Base-by-base conservation (phyloP, 2,888 invertebrate genomes). In the Bedellia somnulentella region DNA sequence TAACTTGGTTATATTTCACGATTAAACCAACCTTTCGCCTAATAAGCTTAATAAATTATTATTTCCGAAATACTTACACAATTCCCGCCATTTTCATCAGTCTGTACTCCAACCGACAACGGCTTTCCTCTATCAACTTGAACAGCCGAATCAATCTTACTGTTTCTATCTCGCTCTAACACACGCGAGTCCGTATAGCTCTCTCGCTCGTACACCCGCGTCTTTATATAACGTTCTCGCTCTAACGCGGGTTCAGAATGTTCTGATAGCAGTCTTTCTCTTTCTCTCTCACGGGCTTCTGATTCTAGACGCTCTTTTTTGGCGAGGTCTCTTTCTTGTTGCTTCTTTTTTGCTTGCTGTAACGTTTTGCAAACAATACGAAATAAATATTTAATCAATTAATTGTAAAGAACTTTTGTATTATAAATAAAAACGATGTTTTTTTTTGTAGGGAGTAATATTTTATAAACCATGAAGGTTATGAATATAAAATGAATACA, bases 321-420 rank as follows among this genome's bases (percentile, higher is more conserved):
- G 2, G 57, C 60, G 43, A 60, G 54, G 18, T 67, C 59, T 48
- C 67, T 73, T 24, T 56, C 68, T 40, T 73, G 71, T 51, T 64
- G 67, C 33, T 71, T 75, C 49, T 61, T 63, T 44, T 67, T 70
- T 24, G 68, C 68, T 71, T 75, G 75, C 75, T 73, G 47, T 1
- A 47, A 50, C 9, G 25, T n/a, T n/a, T n/a, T n/a, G n/a, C n/a
- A n/a, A n/a, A n/a, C n/a, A n/a, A n/a, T n/a, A n/a, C n/a, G n/a
- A n/a, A n/a, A n/a, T n/a, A n/a, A n/a, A 18, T 31, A n/a, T 18
- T 18, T 18, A 18, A 6, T 18, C 5, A 18, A 18, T 18, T 5
- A 18, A 18, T 18, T 18, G 18, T 18, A 6, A 6, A 10, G 23
- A 23, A 23, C 9, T 23, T 23, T 9, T 23, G 23, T 23, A 23